These are phyloP conservation scores for Muschampia plurimacula DNA, from an alignment of 2,888 invertebrate genomes.

Conservation along the genomic window DNA sequence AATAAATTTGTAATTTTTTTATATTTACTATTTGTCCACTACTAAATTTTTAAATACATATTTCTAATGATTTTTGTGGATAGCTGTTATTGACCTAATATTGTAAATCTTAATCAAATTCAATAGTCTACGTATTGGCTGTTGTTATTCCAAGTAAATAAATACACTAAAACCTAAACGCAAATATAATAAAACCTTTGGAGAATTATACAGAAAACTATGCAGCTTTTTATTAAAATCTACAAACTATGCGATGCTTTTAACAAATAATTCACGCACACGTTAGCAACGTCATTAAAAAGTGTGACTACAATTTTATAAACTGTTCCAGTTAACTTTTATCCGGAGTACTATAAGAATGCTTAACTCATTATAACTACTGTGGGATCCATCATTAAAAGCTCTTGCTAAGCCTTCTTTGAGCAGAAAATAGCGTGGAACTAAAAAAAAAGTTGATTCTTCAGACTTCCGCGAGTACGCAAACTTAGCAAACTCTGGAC, in stretches of 20 bases:
- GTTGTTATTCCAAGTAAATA: no score
- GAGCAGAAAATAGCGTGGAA: conserved; percentile 15
- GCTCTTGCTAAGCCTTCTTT: conserved; percentile 23
- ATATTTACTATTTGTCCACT: no score
- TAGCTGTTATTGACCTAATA: no score
- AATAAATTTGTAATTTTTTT: no score
- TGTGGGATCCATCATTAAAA: conserved; percentile 31
- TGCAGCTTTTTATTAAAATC: not conserved
- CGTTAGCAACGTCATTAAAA: conserved; percentile 1
- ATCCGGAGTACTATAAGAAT: conserved; percentile 20
- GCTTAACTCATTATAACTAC: conserved; percentile 34
- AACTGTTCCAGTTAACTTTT: conserved; percentile 9
- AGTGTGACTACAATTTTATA: conserved; percentile 1
- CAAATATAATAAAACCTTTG: no score
- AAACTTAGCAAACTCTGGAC: conserved; percentile 13
- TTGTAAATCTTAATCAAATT: no score
- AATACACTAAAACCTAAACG: no score
- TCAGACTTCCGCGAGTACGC: conserved; percentile 10
- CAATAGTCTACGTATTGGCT: no score
- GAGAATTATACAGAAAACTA: no score
- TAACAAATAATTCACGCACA: not conserved
- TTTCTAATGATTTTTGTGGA: no score
- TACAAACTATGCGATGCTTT: not conserved
- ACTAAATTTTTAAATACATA: no score
- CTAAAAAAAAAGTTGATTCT: conserved; percentile 22